Conservation (phyloP, 2,888 invertebrate species). For the Phorcus lineatus region DNA sequence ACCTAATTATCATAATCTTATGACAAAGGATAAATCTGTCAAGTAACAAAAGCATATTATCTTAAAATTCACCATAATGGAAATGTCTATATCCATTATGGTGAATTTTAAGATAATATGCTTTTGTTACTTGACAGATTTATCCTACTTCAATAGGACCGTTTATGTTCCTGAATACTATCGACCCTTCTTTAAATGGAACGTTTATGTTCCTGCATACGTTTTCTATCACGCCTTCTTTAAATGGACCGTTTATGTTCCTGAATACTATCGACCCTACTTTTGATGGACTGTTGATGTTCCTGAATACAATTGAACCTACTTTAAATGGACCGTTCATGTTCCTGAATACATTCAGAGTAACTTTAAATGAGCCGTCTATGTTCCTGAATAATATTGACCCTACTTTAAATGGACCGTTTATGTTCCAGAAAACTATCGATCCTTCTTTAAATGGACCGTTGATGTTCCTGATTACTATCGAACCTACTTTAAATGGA, state of each 20-base stretch:
- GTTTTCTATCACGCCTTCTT: background rate
- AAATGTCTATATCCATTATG: too few species aligned
- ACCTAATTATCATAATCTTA: too few species aligned
- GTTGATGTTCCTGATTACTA: background rate
- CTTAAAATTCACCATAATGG: too few species aligned
- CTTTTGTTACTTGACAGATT: too few species aligned
- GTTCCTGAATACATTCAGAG: slow-evolving; percentile 69
- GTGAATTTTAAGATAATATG: too few species aligned
- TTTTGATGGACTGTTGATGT: too few species aligned
- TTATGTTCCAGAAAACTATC: background rate
- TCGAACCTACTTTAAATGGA: background rate
- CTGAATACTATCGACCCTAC: too few species aligned
- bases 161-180: background rate
- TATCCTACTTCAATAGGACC: background rate
- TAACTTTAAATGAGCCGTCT: slow-evolving; percentile 73
- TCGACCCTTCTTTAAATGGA: background rate
- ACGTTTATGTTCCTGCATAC: background rate
- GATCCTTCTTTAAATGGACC: background rate
- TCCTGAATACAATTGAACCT: background rate
- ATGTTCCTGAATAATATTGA: slow-evolving; percentile 70
- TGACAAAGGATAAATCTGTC: too few species aligned
- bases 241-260: background rate
- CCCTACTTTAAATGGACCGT: background rate
- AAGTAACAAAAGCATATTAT: too few species aligned
- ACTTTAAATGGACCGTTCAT: slow-evolving; percentile 73